Conservation (phyloP, 2,113 vertebrate genomes). For the Mandrillus leucophaeus region DNA sequence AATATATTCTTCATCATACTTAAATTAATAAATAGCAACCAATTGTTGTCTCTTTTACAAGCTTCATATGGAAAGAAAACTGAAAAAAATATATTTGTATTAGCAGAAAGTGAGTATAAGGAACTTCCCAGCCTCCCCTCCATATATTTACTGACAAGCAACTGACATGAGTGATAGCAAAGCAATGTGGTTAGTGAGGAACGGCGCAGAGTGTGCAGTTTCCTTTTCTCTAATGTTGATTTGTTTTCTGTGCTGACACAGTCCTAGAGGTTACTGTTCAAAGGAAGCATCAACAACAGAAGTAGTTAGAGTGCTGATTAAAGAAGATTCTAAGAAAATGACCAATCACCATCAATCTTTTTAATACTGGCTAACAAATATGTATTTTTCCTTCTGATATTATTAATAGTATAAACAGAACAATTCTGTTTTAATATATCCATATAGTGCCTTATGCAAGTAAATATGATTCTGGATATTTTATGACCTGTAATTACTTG, state of each 20-base stretch:
- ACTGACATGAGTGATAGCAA: background rate
- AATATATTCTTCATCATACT: background rate
- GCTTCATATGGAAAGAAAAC: background rate
- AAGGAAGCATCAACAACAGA: background rate
- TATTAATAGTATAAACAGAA: background rate
- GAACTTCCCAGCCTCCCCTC: background rate
- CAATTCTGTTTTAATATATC: background rate
- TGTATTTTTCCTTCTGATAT: background rate
- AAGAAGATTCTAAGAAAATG: background rate
- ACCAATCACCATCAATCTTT: background rate
- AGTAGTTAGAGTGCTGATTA: background rate
- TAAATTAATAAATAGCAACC: background rate
- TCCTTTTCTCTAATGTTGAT: background rate
- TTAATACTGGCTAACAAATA: background rate
- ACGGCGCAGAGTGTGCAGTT: background rate
- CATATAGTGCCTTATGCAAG: background rate
- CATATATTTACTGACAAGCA: constrained; percentile 16
- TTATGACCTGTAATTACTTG: background rate
- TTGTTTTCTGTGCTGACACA: background rate
- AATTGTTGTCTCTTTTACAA: background rate
- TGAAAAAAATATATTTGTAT: background rate
- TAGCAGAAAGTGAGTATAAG: background rate
- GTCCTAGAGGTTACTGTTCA: background rate
- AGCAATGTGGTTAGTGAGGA: background rate
- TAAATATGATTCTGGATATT: background rate